Evolutionary conservation across 2,113 vertebrate species (phyloP).

Genomic region (Serilophus lunatus): DNA sequence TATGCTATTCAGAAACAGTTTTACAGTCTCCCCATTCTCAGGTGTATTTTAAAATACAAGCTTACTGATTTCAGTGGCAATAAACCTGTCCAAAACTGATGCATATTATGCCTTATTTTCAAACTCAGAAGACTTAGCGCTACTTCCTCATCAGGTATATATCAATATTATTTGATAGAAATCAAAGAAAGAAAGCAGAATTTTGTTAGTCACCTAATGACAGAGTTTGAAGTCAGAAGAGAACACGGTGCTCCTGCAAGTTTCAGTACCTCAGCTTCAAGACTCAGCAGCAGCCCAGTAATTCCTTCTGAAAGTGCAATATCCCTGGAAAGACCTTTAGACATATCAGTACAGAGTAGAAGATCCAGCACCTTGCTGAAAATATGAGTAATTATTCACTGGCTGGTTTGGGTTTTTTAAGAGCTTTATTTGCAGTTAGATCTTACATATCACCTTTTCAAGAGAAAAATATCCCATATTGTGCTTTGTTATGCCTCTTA

Average conservation of each 20-base stretch:
- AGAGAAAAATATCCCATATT: not conserved
- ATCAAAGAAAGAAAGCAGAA: not conserved
- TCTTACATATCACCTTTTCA: not conserved
- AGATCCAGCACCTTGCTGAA: not conserved
- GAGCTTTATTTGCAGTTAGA: not conserved
- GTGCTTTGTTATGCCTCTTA: not conserved
- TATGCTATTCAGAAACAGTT: not conserved
- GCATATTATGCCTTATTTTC: not conserved
- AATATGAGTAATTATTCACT: not conserved
- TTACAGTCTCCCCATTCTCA: not conserved
- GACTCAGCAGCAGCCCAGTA: not conserved
- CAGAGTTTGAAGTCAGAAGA: not conserved
- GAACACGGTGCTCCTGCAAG: not conserved
- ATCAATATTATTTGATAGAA: not conserved
- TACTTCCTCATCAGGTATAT: not conserved
- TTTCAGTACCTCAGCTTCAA: not conserved
- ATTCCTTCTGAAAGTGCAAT: not conserved
- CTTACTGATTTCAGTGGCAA: not conserved
- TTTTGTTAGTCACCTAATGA: not conserved
- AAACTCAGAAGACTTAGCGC: not conserved
- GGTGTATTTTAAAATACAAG: not conserved
- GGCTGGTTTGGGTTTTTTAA: not conserved
- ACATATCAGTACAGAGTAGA: not conserved
- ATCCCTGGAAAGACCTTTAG: not conserved
- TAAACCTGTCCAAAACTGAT: not conserved